Evolutionary conservation across 2,113 vertebrate species (phyloP).

Genomic region (Natator depressus): DNA sequence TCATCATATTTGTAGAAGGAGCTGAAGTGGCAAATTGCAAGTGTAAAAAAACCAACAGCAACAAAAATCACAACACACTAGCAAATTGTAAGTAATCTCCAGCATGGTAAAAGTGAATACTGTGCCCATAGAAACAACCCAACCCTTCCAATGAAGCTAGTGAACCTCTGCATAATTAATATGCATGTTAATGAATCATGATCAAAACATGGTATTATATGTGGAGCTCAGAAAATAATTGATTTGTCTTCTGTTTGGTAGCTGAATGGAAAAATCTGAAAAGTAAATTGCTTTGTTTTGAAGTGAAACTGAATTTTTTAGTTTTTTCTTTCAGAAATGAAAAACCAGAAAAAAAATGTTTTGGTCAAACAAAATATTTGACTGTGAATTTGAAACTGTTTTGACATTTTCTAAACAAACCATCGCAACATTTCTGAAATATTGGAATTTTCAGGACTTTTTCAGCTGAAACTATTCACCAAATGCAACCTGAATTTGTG

Average conservation of each 20-base stretch:
- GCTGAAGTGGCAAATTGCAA: slow-evolving; percentile 28
- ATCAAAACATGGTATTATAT: not conserved
- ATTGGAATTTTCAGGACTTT: too few relatives aligned
- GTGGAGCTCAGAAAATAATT: not conserved
- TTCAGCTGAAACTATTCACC: too few relatives aligned
- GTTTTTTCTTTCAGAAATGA: too few relatives aligned
- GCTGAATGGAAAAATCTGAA: not conserved
- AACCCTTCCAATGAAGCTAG: not conserved
- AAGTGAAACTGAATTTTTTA: not conserved
- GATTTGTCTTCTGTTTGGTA: not conserved
- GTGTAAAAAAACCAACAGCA: not conserved
- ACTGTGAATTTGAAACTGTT: too few relatives aligned
- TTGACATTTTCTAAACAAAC: too few relatives aligned
- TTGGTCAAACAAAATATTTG: too few relatives aligned
- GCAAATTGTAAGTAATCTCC: not conserved
- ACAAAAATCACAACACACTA: not conserved
- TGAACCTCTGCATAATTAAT: not conserved
- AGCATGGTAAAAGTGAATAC: not conserved
- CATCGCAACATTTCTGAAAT: too few relatives aligned
- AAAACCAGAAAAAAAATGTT: too few relatives aligned
- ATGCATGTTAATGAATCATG: not conserved
- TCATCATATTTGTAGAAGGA: not conserved
- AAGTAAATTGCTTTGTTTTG: not conserved
- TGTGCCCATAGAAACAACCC: not conserved
- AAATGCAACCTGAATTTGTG: too few relatives aligned